Evolutionary conservation across 2,797 vertebrate species (phyloP), one percentile per base, ranked within the genome.

Genomic region (Enteromius argenteus): DNA sequence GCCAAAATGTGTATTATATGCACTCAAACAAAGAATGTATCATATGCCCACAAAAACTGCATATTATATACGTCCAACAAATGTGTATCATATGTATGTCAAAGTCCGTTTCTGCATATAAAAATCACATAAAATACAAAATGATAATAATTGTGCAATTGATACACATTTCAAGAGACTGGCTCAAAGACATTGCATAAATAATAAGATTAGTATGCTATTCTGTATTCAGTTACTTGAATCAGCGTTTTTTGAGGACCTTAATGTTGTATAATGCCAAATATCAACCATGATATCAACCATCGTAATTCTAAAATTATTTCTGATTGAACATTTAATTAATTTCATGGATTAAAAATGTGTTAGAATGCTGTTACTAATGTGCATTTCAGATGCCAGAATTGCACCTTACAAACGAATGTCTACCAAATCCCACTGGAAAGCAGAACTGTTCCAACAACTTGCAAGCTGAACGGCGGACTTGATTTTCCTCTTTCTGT

Each of bases 401-500:
- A 35, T 23, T 11, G 0, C 51, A 37, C 44, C 7, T 30, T 51
- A 51, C 19, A 56, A 56, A n/a, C 0, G 1, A 75, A 58, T 39
- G 14, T n/a, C 53, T 44, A 14, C 56, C n/a, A 66, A 21, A 44
- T 79, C 44, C 60, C 19, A 62, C 0, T 4, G 27, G 30, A 27
- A 46, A 46, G 17, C 2, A 0, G 1, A 79, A 10, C 9, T 66
- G 17, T 64, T 49, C 58, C n/a, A 21, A 46, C 19, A 67, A 35
- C 60, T 49, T n/a, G 17, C 19, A 51, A 46, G 30, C 2, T 37
- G 71, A 53, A 74, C 5, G 1, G 27, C 23, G 21, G 23, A 46
- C 23, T 62, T 62, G 23, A 51, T 79, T 79, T 68, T 53, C 27
- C 19, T 68, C 39, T 46, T 46, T 67, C 19, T 32, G n/a, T 66